Conservation (phyloP, 2,888 invertebrate genomes). For the Allacma fusca region DNA sequence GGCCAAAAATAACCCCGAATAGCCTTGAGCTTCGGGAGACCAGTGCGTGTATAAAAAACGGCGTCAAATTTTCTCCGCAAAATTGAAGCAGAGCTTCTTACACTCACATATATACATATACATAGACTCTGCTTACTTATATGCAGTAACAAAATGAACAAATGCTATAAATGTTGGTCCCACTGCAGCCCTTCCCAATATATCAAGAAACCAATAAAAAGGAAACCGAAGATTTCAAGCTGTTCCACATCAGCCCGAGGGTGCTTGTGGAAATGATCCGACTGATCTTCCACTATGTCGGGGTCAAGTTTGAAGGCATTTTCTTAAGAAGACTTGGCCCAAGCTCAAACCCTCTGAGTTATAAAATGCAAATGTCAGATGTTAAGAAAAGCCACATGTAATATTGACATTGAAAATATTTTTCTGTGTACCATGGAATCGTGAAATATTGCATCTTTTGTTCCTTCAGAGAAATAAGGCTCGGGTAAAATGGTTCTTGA, state of each 20-base stretch:
- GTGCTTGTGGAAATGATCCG: constrained; percentile 47
- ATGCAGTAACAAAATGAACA: too few species aligned
- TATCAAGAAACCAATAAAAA: not conserved
- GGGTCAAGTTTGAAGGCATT: constrained; percentile 47
- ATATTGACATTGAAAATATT: constrained; percentile 6
- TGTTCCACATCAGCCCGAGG: constrained; percentile 48
- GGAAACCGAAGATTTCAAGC: constrained; percentile 39
- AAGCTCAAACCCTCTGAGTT: constrained; percentile 46
- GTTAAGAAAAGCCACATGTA: not conserved
- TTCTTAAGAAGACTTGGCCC: constrained; percentile 43
- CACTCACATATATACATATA: too few species aligned
- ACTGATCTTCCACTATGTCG: constrained; percentile 46
- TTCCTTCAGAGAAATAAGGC: too few species aligned
- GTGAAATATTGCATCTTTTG: not conserved
- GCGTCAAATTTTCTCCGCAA: too few species aligned
- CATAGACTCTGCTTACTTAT: too few species aligned
- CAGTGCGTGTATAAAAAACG: too few species aligned
- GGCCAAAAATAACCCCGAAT: too few species aligned
- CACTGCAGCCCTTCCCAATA: not conserved
- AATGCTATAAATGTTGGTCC: too few species aligned
- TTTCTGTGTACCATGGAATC: not conserved
- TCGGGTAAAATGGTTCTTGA: too few species aligned
- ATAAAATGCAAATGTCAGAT: not conserved
- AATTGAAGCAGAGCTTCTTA: too few species aligned
- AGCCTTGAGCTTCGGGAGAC: too few species aligned